These are phyloP conservation scores for Dromius quadrimaculatus DNA, from an alignment of 2,888 invertebrate genomes.

Conservation along the genomic window DNA sequence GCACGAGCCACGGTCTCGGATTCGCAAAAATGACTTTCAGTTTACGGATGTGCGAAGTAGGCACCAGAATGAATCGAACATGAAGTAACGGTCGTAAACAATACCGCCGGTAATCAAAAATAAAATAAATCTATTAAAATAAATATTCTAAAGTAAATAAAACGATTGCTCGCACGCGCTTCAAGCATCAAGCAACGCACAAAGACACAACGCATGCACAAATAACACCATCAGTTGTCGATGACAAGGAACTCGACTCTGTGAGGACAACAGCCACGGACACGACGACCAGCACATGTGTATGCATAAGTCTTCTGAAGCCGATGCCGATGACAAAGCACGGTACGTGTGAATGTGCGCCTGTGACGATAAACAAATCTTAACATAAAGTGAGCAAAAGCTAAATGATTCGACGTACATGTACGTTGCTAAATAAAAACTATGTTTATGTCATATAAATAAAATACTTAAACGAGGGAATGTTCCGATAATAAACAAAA, in stretches of 20 bases:
- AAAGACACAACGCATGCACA: constrained; percentile 50
- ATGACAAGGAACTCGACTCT: constrained; percentile 52
- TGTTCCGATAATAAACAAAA: constrained; percentile 18
- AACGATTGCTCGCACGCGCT: constrained; percentile 42
- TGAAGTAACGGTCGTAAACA: constrained; percentile 63
- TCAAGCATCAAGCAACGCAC: constrained; percentile 54
- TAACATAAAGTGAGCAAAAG: constrained; percentile 28
- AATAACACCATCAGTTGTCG: constrained; percentile 22
- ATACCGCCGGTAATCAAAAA: constrained; percentile 62
- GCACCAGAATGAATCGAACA: constrained; percentile 64
- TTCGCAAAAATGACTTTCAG: constrained; percentile 63
- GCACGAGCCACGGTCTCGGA: constrained; percentile 61
- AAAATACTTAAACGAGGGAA: constrained; percentile 28
- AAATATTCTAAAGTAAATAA: constrained; percentile 36
- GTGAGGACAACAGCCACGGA: constrained; percentile 47
- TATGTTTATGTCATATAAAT: constrained; percentile 28
- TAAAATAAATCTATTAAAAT: constrained; percentile 55
- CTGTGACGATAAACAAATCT: constrained; percentile 34
- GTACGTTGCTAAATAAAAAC: constrained; percentile 28
- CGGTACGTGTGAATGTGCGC: constrained; percentile 38
- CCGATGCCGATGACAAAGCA: constrained; percentile 9
- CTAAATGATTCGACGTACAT: constrained; percentile 33
- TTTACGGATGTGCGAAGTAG: constrained; percentile 66
- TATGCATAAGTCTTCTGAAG: constrained; percentile 15
- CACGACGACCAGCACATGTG: constrained; percentile 40